phyloP scores from a whole-genome alignment of 2,888 invertebrate genomes.

The Polydrusus pterygomalis region DNA sequence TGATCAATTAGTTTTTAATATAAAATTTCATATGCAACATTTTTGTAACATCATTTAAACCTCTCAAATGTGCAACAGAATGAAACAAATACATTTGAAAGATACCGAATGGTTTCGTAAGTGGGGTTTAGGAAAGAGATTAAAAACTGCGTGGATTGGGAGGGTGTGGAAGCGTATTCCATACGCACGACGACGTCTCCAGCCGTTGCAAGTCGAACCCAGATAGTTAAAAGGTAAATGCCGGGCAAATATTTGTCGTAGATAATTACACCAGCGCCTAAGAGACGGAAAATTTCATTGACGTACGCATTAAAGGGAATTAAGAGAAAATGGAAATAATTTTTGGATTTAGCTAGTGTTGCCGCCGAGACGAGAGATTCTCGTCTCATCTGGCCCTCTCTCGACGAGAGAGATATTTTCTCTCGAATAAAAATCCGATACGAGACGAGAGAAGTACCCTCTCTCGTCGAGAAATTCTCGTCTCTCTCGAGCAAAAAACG shows the following conservation, averaged over 20 bases:
- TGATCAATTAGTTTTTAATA: slow-evolving; percentile 22
- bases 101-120: slow-evolving; percentile 47
- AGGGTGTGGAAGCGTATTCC: slow-evolving; percentile 52
- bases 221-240: slow-evolving; percentile 71
- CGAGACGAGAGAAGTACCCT: too few species aligned
- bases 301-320: slow-evolving; percentile 38
- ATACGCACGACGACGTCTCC: slow-evolving; percentile 41
- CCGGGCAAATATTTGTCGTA: slow-evolving; percentile 69
- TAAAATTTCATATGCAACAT: slow-evolving; percentile 34
- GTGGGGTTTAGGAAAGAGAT: slow-evolving; percentile 53
- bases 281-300: slow-evolving; percentile 63
- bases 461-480: too few species aligned
- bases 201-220: slow-evolving; percentile 52
- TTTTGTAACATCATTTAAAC: slow-evolving; percentile 11
- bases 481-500: too few species aligned
- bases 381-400: too few species aligned
- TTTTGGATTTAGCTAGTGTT: background rate
- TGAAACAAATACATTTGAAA: slow-evolving; percentile 47
- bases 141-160: slow-evolving; percentile 52
- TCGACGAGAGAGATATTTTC: too few species aligned
- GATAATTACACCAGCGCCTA: slow-evolving; percentile 70
- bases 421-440: too few species aligned
- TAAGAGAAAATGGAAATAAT: background rate
- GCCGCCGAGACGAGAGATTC: too few species aligned
- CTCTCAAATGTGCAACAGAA: slow-evolving; percentile 47